Percentiles rank a stretch among this genome's conserved stretches.
Evolutionary conservation across 2,888 invertebrate species (phyloP).

Genomic region (Belgica antarctica): DNA sequence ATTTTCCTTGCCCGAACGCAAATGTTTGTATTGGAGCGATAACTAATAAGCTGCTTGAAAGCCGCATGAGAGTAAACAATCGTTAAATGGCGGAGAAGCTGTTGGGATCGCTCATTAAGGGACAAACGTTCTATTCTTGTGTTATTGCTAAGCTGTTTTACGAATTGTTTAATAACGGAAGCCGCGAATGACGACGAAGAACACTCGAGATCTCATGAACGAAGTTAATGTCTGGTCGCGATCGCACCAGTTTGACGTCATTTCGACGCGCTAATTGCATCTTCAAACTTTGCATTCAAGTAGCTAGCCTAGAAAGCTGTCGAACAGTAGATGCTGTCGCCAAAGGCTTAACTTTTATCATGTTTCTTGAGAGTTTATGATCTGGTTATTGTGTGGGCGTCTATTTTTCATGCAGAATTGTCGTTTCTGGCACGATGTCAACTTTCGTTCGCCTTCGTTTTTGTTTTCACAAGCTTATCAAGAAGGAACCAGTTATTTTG

Average conservation of each 20-base stretch:
- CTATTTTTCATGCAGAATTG: conserved; percentile 6
- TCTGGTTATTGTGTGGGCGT: neutral
- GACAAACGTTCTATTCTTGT: neutral
- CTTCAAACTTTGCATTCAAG: neutral
- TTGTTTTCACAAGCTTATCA: neutral
- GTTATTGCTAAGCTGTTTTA: neutral
- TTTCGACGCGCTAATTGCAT: neutral
- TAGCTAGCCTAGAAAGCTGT: neutral
- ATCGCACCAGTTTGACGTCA: neutral
- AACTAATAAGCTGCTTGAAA: neutral
- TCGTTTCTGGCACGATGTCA: neutral
- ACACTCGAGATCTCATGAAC: neutral
- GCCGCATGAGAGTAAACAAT: neutral
- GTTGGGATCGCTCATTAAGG: neutral
- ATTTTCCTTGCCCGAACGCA: neutral
- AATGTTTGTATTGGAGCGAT: neutral
- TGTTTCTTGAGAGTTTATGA: neutral
- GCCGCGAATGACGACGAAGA: neutral
- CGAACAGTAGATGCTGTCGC: no score
- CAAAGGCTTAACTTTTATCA: neutral
- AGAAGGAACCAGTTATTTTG: neutral
- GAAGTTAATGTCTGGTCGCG: no score
- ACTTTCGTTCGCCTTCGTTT: neutral
- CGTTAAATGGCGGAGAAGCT: neutral
- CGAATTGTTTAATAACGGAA: neutral